Base-by-base conservation (phyloP, 2,797 vertebrate genomes). In the Enteromius thamalakanensis region DNA sequence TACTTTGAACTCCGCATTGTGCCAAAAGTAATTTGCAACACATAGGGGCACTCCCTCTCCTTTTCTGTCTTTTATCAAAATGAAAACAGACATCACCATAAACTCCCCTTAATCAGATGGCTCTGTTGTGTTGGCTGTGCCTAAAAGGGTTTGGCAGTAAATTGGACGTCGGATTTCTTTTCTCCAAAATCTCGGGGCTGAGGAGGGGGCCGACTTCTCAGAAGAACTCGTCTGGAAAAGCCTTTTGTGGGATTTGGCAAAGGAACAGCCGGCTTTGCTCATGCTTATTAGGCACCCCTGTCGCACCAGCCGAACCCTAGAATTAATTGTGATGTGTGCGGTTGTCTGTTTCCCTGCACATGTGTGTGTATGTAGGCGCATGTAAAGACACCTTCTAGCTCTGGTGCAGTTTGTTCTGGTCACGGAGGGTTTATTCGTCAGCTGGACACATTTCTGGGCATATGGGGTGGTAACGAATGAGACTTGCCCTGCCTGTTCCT, bases 121-220 rank as follows among this genome's bases (percentile, higher is more conserved):
- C 90, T 91, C 92, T 93, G 91, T 91, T 92, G 82, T 70, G 91
- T 92, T 94, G 92, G 93, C 92, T 87, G 82, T 80, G 88, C 90
- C 93, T 94, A 92, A 94, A 94, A 95, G 92, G 90, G 89, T 91
- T 92, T 91, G 92, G 90, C 91, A 92, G 91, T 91, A 90, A 94
- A 93, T 93, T 92, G 93, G 90, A 90, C 89, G 89, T 94, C 92
- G 90, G 91, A 92, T 93, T 91, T 91, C 90, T 89, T 93, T 94
- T 91, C 93, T 86, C 74, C 81, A 86, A 84, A 84, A 86, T 85
- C 84, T 87, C 67, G n/a, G 84, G 79, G 85, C 84, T 81, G 83
- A 84, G 90, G 74, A 51, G 86, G 83, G 84, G 82, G 81, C 67
- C 37, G 77, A 83, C 87, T 91, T 91, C 90, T 93, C 75, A 90